Base-by-base conservation (phyloP, 2,888 invertebrate species). In the Mesorhabditis spiculigera region DNA sequence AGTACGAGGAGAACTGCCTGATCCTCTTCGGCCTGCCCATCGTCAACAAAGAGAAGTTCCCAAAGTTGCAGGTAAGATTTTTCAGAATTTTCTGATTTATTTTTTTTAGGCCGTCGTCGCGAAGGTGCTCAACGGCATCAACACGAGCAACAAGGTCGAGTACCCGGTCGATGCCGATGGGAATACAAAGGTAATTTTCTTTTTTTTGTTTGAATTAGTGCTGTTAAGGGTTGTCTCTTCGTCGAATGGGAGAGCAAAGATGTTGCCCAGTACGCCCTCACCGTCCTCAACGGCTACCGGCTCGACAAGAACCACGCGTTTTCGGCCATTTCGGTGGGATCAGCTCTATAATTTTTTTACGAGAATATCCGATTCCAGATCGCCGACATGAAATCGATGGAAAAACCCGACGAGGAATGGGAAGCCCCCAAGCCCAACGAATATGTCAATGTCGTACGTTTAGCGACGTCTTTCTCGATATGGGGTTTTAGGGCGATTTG, bases 21-120 rank as follows among this genome's bases (percentile, higher is more conserved):
- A 93, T 98, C 10, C 93, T 98, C 8, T 97, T 97, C 86, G 95
- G 96, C 77, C 92, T 95, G 70, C 98, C 98, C 63, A 91, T 93
- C 87, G 95, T 97, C 80, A 95, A 93, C 68, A 92, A 93, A 50
- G 93, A 93, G 78, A 82, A 95, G 42, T 91, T 97, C 78, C 91
- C 91, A 73, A 97, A 95, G 88, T 90, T 95, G 67, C 65, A 67
- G 10, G 64, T 68, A 45, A 44, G 13, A n/a, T 45, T n/a, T n/a
- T 50, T 10, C 10, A 50, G n/a, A 50, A 50, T 50, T 62, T 8
- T 16, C 67, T 16, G 10, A 4, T n/a, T 43, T 42, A 41, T 67
- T 28, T 43, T n/a, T n/a, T 74, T 63, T 64, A 74, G 58, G 69
- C 65, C 63, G 74, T 77, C 10, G 16, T 78, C 63, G 69, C 45